phyloP scores from a whole-genome alignment of 2,113 vertebrate species.

The Takifugu flavidus region DNA sequence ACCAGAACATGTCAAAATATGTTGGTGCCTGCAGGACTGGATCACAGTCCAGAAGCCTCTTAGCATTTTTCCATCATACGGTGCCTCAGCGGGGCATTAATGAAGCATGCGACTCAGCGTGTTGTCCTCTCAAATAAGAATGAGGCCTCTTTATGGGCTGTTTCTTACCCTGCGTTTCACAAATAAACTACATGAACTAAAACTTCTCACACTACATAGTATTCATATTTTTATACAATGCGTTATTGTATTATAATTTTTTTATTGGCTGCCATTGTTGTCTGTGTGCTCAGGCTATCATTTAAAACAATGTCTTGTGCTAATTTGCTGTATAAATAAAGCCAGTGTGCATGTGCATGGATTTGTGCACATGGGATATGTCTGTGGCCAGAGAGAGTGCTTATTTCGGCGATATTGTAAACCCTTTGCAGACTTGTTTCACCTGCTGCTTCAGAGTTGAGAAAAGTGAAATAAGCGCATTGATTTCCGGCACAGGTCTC shows the following conservation, averaged over 20 bases:
- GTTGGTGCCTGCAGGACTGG: slow-evolving; percentile 35
- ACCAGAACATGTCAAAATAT: slow-evolving; percentile 29
- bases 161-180: too few relatives aligned
- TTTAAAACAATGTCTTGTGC: too few relatives aligned
- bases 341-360: not conserved
- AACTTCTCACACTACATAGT: too few relatives aligned
- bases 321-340: too few relatives aligned
- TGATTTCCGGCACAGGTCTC: slow-evolving; percentile 48
- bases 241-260: too few relatives aligned
- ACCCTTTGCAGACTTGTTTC: slow-evolving; percentile 6
- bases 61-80: slow-evolving; percentile 66
- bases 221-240: too few relatives aligned
- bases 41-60: slow-evolving; percentile 43
- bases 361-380: not conserved
- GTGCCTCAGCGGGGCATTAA: slow-evolving; percentile 21
- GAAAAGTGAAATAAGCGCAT: slow-evolving; percentile 46
- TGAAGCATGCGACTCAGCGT: too few relatives aligned
- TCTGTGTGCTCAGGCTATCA: too few relatives aligned
- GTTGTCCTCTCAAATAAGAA: too few relatives aligned
- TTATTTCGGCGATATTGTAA: not conserved
- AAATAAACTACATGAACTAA: too few relatives aligned
- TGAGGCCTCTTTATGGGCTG: too few relatives aligned
- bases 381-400: not conserved
- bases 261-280: too few relatives aligned
- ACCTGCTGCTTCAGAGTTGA: slow-evolving; percentile 23